Percentiles rank a stretch among this genome's conserved stretches.
Conservation (phyloP, 2,797 vertebrate species). For the Oophaga sylvatica region DNA sequence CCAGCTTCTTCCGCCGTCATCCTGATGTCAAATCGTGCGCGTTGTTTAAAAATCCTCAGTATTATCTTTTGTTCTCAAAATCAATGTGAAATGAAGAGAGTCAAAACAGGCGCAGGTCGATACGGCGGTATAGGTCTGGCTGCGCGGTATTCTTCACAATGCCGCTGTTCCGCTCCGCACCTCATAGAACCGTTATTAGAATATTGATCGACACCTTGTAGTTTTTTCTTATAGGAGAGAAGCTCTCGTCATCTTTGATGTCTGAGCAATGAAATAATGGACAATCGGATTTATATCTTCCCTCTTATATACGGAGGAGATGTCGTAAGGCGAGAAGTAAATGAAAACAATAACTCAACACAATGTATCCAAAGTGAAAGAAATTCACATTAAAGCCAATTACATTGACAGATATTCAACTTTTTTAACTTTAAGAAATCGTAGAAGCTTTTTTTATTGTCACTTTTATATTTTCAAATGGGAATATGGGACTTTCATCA, state of each 20-base stretch:
- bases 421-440: no score
- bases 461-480: no score
- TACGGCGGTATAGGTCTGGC: background rate
- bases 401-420: no score
- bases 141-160: constrained; percentile 2
- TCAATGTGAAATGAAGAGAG: constrained; percentile 37
- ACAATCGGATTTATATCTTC: background rate
- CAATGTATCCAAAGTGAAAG: background rate
- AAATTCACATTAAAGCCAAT: no score
- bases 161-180: background rate
- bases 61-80: constrained; percentile 25
- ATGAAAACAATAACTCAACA: no score
- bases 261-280: background rate
- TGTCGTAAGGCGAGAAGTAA: no score
- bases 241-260: background rate
- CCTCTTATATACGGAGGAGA: constrained; percentile 1
- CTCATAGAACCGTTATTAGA: constrained; percentile 28
- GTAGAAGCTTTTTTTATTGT: no score
- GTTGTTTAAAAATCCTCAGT: constrained; percentile 12
- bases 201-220: constrained; percentile 26
- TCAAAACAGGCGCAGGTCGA: constrained; percentile 22
- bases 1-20: background rate
- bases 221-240: background rate
- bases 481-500: no score
- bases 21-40: background rate